A percentile compares a stretch with the other conserved stretches of the same genome.
Evolutionary conservation across 2,113 vertebrate genomes (phyloP).

Genomic region (Nycticorax nycticorax): DNA sequence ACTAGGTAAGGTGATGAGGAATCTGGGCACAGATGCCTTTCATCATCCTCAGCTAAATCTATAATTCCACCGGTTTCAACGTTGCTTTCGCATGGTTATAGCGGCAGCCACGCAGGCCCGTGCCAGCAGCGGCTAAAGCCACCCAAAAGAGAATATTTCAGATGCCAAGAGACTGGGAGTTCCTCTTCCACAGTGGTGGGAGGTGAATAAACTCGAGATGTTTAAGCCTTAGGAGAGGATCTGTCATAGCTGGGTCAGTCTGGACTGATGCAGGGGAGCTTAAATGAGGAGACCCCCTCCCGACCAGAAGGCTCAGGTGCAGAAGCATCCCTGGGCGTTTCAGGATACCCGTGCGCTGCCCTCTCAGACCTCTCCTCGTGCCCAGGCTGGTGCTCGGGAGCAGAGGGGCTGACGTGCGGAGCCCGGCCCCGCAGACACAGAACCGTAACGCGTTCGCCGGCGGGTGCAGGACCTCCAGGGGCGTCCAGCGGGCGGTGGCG

Average conservation of each 20-base stretch:
- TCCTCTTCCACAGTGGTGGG: background rate
- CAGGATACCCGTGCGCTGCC: background rate
- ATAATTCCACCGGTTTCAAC: background rate
- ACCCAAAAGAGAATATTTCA: background rate
- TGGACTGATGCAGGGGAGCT: background rate
- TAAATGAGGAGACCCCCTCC: background rate
- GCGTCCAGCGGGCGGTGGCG: too few species aligned
- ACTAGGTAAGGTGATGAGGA: background rate
- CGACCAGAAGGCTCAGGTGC: background rate
- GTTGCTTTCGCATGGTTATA: background rate
- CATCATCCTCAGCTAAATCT: background rate
- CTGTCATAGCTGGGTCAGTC: background rate
- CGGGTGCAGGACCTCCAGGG: accelerated
- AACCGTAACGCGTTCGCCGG: accelerated
- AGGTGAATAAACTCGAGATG: background rate
- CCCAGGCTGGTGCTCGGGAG: background rate
- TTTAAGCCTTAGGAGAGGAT: background rate
- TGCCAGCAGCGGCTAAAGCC: background rate
- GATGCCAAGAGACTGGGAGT: background rate
- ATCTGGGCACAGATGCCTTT: background rate
- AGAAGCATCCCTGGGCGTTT: background rate
- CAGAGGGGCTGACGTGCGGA: background rate
- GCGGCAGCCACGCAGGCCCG: background rate
- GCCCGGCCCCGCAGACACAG: too few species aligned
- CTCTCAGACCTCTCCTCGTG: background rate